These are phyloP conservation scores for Brachystomella parvula DNA, from an alignment of 1,140 invertebrate genomes.

Conservation along the genomic window DNA sequence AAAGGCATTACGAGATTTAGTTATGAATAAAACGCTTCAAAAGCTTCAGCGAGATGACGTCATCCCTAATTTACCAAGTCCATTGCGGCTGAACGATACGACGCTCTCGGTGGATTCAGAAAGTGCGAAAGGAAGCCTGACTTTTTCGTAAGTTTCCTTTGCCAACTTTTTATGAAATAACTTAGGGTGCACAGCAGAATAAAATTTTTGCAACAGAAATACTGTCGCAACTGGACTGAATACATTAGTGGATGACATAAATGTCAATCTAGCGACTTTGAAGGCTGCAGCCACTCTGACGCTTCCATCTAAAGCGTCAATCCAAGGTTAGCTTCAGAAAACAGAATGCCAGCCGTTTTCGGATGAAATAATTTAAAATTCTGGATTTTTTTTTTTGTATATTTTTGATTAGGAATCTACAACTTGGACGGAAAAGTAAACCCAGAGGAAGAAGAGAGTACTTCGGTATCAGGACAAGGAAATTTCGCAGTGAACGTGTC, in stretches of 20 bases:
- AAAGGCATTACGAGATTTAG: background rate
- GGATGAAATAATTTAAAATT: background rate
- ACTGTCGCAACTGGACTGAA: background rate
- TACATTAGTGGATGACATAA: background rate
- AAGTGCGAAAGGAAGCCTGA: background rate
- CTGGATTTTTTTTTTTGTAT: background rate
- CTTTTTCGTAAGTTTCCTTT: background rate
- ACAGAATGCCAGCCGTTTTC: no score
- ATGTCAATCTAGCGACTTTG: background rate
- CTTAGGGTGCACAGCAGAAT: background rate
- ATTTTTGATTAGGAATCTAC: background rate
- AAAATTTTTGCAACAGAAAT: background rate
- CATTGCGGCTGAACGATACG: background rate
- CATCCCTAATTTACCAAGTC: background rate
- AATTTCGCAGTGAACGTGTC: background rate
- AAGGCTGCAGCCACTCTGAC: background rate
- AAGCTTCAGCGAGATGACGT: background rate
- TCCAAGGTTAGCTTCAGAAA: background rate
- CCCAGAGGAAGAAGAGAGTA: background rate
- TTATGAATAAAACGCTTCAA: background rate
- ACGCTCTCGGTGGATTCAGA: background rate
- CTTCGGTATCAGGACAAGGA: background rate
- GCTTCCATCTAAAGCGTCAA: background rate
- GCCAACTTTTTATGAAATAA: background rate
- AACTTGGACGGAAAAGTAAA: constrained; percentile 2